phyloP scores from a whole-genome alignment of 2,113 vertebrate species.

The Triplophysa dalaica region DNA sequence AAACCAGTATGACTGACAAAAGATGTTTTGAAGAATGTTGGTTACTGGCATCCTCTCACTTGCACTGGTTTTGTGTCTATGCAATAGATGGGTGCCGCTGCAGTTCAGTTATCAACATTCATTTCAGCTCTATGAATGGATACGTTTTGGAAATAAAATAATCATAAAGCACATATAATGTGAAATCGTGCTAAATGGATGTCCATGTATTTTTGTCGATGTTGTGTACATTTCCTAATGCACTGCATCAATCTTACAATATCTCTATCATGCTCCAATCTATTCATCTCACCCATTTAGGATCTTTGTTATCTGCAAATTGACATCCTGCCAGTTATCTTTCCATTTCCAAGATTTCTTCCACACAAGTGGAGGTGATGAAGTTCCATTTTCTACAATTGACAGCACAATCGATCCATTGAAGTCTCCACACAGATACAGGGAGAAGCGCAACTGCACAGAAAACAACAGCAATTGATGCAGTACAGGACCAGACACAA shows the following conservation, averaged over 20 bases:
- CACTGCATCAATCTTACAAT: no score
- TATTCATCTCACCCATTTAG: constrained; percentile 70
- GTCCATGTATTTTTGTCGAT: no score
- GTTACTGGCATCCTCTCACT: no score
- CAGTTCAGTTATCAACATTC: no score
- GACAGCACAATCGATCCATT: constrained; percentile 82
- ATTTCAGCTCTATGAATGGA: no score
- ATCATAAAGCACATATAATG: no score
- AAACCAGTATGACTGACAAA: no score
- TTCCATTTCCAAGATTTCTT: constrained; percentile 72
- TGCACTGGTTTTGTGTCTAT: no score
- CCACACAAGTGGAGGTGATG: constrained; percentile 68
- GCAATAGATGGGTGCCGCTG: no score
- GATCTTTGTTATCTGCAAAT: constrained; percentile 74
- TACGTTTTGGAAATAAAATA: no score
- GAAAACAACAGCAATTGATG: constrained; percentile 5
- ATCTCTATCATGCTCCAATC: background rate
- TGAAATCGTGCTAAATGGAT: no score
- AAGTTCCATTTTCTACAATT: constrained; percentile 69
- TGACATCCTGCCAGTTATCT: constrained; percentile 80
- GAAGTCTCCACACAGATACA: constrained; percentile 79
- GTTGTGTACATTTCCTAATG: background rate
- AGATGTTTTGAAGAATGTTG: no score
- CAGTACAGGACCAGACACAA: background rate
- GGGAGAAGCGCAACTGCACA: constrained; percentile 79